Evolutionary conservation across 2,888 invertebrate genomes (phyloP).

Genomic region (Sinotaia quadrata): DNA sequence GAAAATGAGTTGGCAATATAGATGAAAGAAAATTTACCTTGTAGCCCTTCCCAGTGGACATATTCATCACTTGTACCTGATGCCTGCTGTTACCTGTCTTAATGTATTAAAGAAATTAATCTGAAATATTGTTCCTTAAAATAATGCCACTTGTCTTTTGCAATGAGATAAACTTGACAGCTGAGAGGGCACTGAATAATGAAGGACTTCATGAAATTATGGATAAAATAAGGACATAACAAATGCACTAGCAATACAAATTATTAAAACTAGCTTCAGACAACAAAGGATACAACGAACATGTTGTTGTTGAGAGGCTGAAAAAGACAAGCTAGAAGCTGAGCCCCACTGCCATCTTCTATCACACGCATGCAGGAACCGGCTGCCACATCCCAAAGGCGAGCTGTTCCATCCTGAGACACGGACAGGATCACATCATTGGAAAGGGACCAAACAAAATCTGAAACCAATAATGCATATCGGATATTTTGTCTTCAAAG

Average conservation of each 20-base stretch:
- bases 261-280: neutral
- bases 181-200: too few relatives aligned
- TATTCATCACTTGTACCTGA: slow-evolving; percentile 84
- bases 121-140: neutral
- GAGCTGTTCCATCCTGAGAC: slow-evolving; percentile 82
- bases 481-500: neutral
- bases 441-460: slow-evolving; percentile 88
- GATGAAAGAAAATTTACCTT: slow-evolving; percentile 67
- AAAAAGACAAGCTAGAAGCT: slow-evolving; percentile 78
- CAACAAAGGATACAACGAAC: slow-evolving; percentile 82
- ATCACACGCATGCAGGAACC: slow-evolving; percentile 69
- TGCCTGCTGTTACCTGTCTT: slow-evolving; percentile 76
- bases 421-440: slow-evolving; percentile 88
- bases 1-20: too few relatives aligned
- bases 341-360: slow-evolving; percentile 63
- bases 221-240: too few relatives aligned
- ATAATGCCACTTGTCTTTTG: too few relatives aligned
- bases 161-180: too few relatives aligned
- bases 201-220: too few relatives aligned
- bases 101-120: slow-evolving; percentile 25
- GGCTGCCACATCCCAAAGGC: slow-evolving; percentile 80
- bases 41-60: slow-evolving; percentile 86
- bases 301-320: slow-evolving; percentile 90
- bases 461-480: slow-evolving; percentile 72
- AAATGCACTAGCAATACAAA: too few relatives aligned